A percentile compares a stretch with the other conserved stretches of the same genome.
phyloP scores from a whole-genome alignment of 1,140 invertebrate genomes.

The Musca domestica region DNA sequence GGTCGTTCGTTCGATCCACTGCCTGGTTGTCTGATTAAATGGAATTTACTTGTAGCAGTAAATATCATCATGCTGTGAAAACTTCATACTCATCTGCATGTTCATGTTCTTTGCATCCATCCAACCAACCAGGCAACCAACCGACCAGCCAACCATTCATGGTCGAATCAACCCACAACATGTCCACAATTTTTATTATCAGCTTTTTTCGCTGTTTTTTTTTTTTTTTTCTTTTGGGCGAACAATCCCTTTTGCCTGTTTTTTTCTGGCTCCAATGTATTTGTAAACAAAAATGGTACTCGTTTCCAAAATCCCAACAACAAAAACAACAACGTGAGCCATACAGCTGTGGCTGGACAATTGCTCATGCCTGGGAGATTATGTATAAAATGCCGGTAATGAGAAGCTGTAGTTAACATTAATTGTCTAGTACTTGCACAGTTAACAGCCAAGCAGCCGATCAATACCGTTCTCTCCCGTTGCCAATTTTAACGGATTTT shows the following conservation, averaged over 20 bases:
- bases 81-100: too few species aligned
- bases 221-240: background rate
- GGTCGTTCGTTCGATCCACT: too few species aligned
- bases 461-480: background rate
- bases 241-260: background rate
- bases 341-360: background rate
- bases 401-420: constrained; percentile 38
- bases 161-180: too few species aligned
- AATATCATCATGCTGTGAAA: too few species aligned
- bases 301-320: background rate
- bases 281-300: background rate
- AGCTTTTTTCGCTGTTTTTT: too few species aligned
- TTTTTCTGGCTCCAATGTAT: background rate
- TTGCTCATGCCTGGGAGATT: background rate
- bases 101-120: too few species aligned
- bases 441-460: constrained; percentile 23
- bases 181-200: too few species aligned
- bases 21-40: background rate
- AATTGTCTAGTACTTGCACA: constrained; percentile 35
- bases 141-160: too few species aligned
- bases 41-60: too few species aligned
- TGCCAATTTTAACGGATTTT: background rate
- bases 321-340: background rate
- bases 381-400: constrained; percentile 42
- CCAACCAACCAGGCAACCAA: too few species aligned